Evolutionary conservation across 2,888 invertebrate species (phyloP).

Genomic region (Chesias legatella): DNA sequence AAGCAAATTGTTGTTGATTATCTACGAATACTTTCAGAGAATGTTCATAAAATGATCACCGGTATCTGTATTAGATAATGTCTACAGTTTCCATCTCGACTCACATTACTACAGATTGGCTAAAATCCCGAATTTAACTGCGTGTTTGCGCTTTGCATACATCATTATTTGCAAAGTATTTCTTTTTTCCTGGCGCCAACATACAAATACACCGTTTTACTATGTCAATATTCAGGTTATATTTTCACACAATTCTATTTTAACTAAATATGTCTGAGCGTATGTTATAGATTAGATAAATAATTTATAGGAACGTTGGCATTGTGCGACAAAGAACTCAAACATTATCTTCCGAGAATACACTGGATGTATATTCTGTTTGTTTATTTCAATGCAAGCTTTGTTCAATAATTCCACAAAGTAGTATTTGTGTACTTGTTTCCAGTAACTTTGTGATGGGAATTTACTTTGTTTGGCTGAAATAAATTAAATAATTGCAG

Average conservation of each 20-base stretch:
- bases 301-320: constrained; percentile 32
- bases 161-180: background rate
- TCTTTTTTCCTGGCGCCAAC: constrained; percentile 17
- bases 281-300: constrained; percentile 22
- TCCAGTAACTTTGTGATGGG: constrained; percentile 25
- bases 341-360: constrained; percentile 57
- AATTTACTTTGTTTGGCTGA: constrained; percentile 8
- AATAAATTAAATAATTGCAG: background rate
- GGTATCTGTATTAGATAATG: too few species aligned
- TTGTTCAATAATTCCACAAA: constrained; percentile 34
- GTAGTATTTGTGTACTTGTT: constrained; percentile 27
- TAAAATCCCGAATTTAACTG: too few species aligned
- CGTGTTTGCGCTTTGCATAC: too few species aligned
- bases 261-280: constrained; percentile 34
- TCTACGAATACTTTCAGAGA: too few species aligned
- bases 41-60: too few species aligned
- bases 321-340: constrained; percentile 46
- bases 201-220: constrained; percentile 9
- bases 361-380: constrained; percentile 15
- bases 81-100: too few species aligned
- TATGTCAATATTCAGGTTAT: background rate
- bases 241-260: constrained; percentile 20
- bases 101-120: too few species aligned
- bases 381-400: constrained; percentile 47
- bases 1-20: too few species aligned